Evolutionary conservation across 2,888 invertebrate species (phyloP).

Genomic region (Lissonota sp.): DNA sequence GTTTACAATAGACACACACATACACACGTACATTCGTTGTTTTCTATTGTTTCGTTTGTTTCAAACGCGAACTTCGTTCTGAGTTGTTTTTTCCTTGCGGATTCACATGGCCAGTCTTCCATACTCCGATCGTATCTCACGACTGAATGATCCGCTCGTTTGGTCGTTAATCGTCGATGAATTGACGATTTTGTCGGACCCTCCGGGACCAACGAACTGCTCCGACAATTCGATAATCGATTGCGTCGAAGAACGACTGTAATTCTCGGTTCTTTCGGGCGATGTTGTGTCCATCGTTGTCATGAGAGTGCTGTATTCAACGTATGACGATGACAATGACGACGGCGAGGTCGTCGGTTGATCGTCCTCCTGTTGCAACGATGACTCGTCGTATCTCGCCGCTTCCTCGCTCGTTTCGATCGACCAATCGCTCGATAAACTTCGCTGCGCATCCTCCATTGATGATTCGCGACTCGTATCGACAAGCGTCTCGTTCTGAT

Average conservation of each 20-base stretch:
- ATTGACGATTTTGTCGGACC: slow-evolving; percentile 70
- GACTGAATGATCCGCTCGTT: slow-evolving; percentile 13
- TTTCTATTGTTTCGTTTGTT: not conserved
- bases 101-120: slow-evolving; percentile 69
- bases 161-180: slow-evolving; percentile 64
- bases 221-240: slow-evolving; percentile 73
- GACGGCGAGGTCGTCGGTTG: slow-evolving; percentile 78
- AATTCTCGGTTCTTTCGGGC: slow-evolving; percentile 86
- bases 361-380: slow-evolving; percentile 76
- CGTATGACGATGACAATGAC: slow-evolving; percentile 66
- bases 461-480: slow-evolving; percentile 35
- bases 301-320: slow-evolving; percentile 78
- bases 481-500: not conserved
- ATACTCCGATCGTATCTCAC: slow-evolving; percentile 26
- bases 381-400: slow-evolving; percentile 83
- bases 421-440: slow-evolving; percentile 73
- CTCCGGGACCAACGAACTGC: not conserved
- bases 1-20: slow-evolving; percentile 45
- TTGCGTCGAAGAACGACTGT: slow-evolving; percentile 84
- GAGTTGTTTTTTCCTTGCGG: slow-evolving; percentile 12
- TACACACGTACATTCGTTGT: not conserved
- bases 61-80: not conserved
- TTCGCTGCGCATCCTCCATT: slow-evolving; percentile 1
- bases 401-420: slow-evolving; percentile 85
- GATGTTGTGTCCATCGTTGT: slow-evolving; percentile 86